Percentiles rank a stretch among this genome's conserved stretches.
phyloP scores from a whole-genome alignment of 2,797 vertebrate species.

The Leptatherina wallacei region DNA sequence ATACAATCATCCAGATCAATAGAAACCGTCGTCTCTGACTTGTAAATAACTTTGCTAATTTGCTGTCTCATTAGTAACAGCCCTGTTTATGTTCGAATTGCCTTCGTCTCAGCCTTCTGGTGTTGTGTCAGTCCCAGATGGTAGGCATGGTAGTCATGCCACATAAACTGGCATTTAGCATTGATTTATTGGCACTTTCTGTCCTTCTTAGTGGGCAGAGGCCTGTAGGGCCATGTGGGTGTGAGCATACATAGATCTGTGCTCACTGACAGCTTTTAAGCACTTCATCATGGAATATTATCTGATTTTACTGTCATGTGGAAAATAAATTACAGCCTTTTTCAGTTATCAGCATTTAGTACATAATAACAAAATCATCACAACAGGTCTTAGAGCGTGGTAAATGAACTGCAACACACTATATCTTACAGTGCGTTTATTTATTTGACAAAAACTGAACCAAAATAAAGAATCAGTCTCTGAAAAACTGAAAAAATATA shows the following conservation, averaged over 20 bases:
- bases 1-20: slow-evolving; percentile 53
- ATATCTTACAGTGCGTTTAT: too few relatives aligned
- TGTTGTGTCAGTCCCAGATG: slow-evolving; percentile 75
- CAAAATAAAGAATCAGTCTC: too few relatives aligned
- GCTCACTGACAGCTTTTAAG: not conserved
- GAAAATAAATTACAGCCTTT: not conserved
- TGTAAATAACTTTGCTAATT: slow-evolving; percentile 76
- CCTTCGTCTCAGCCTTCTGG: slow-evolving; percentile 68
- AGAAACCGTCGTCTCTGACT: slow-evolving; percentile 42
- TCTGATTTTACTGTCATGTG: not conserved
- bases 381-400: not conserved
- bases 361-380: not conserved
- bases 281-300: slow-evolving; percentile 5
- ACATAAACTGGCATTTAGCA: slow-evolving; percentile 72
- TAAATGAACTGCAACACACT: too few relatives aligned
- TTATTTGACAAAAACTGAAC: too few relatives aligned
- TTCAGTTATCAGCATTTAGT: not conserved
- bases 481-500: too few relatives aligned
- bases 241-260: slow-evolving; percentile 4
- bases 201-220: slow-evolving; percentile 56
- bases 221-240: slow-evolving; percentile 38
- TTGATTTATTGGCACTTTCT: slow-evolving; percentile 66
- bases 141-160: slow-evolving; percentile 67
- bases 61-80: slow-evolving; percentile 71
- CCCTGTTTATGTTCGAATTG: slow-evolving; percentile 60